Base-by-base conservation (phyloP, 1,140 invertebrate genomes). In the Aphelinus certus region DNA sequence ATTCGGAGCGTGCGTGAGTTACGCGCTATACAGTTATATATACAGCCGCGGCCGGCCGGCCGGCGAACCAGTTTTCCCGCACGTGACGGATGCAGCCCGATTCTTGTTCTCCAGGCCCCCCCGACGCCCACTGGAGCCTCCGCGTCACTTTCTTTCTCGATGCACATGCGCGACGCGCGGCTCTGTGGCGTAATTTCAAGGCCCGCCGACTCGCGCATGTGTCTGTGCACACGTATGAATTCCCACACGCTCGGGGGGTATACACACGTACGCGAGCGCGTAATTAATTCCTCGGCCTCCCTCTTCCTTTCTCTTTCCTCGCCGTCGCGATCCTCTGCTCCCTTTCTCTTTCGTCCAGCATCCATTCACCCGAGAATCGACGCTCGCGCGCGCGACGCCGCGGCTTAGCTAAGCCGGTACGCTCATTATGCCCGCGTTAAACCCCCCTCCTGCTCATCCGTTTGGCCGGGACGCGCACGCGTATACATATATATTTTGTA, bases 261-360 rank as follows among this genome's bases (percentile, higher is more conserved):
- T 26, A 26, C 26, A 26, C 26, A 26, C 26, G 26, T 26, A 26
- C 46, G 58, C 58, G n/a, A 48, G 51, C 56, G 70, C 76, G 69
- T 78, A 78, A 78, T 76, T 72, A 76, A 73, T 72, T 56, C 69
- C 67, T 72, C 63, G 70, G 61, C 73, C 77, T 73, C 75, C 47
- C 58, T 53, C 58, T 53, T 67, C 55, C 68, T 69, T 70, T 70
- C 73, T 65, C 73, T 69, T 70, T 58, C 60, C 43, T 53, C 10
- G 48, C 48, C 45, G 45, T n/a, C 60, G 45, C 42, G 43, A 64
- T 74, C 49, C 62, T 77, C 77, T 76, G 66, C 60, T 73, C 76
- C 71, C 76, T 74, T 48, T 62, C 57, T 61, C 76, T 51, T 58
- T 66, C 47, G 7, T 7, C 49, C 60, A 26, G 7, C 26, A 47